Percentiles rank a stretch among this genome's conserved stretches.
These are phyloP conservation scores for Drosophila yooni DNA, from an alignment of 2,888 invertebrate species.

Conservation along the genomic window DNA sequence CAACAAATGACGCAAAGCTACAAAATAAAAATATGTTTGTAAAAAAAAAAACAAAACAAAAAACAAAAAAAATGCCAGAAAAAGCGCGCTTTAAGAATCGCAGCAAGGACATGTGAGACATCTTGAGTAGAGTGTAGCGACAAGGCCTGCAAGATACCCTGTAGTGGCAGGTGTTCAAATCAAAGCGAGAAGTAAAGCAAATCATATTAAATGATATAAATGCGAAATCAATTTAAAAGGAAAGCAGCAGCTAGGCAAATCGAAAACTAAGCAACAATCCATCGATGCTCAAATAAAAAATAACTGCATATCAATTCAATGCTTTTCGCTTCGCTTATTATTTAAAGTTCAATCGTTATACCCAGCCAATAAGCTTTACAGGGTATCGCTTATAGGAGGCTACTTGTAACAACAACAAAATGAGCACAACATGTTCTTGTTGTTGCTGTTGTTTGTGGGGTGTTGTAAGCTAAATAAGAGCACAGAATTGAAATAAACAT, in stretches of 20 bases:
- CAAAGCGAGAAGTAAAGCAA: background rate
- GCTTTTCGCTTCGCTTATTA: background rate
- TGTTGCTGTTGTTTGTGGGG: conserved; percentile 26
- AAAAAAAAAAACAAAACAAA: background rate
- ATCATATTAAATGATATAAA: background rate
- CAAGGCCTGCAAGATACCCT: conserved; percentile 16
- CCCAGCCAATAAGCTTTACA: background rate
- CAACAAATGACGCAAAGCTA: conserved; percentile 42
- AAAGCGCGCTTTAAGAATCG: conserved; percentile 1
- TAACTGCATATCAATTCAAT: background rate
- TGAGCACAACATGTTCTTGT: conserved; percentile 29
- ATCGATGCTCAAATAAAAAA: background rate
- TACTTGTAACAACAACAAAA: conserved; percentile 4
- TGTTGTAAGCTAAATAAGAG: conserved; percentile 68
- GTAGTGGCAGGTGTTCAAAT: background rate
- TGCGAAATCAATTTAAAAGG: background rate
- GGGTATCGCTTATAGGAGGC: conserved; percentile 21
- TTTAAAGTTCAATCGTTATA: background rate
- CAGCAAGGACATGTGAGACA: conserved; percentile 4
- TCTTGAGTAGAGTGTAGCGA: background rate
- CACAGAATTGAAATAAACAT: conserved; percentile 77
- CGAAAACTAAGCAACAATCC: background rate
- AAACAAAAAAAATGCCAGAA: background rate
- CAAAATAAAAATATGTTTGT: conserved; percentile 8
- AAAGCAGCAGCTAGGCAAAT: background rate